Base-by-base conservation (phyloP, 2,888 invertebrate species). In the Napeogenes sylphis region DNA sequence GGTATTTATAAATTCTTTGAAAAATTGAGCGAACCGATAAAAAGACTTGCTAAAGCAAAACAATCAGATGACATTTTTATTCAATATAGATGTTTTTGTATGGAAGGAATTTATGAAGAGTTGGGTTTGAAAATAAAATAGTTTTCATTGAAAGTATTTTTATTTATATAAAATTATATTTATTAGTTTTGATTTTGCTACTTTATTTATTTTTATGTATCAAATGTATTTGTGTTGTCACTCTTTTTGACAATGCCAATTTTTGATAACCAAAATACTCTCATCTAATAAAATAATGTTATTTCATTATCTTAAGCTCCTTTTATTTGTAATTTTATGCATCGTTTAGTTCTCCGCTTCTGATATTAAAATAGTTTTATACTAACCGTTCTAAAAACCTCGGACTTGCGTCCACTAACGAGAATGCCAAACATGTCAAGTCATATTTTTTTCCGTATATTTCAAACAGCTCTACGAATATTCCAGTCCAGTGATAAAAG, bases 1-100 rank as follows among this genome's bases (percentile, higher is more conserved):
- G 67, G 68, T 70, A 70, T 66, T 67, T 63, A 62, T 68, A 63
- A 65, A 67, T 67, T 61, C 67, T 59, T 67, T 63, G 63, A 69
- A 66, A 62, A 62, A 69, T 65, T 6, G 30, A 8, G 30, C 51
- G 60, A 60, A 59, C 45, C 62, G 59, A 60, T 63, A 69, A 67
- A 69, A 69, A 67, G 58, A 55, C 35, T 54, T 54, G 46, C 57
- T 58, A 59, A 38, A 51, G 51, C 51, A 51, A 51, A 51, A 51
- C 51, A 51, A 51, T 30, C 51, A 21, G 21, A 51, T 51, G 30
- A 12, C 2, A 30, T 30, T 51, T 30, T 30, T 51, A 30, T 51
- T 51, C 30, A 51, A 51, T 51, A 51, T 51, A 30, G 21, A n/a
- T 47, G n/a, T 12, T 10, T 42, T 42, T 42, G 5, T 42, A 8